phyloP scores from a whole-genome alignment of 92 coral and sea anemone species.

The Porites rus region DNA sequence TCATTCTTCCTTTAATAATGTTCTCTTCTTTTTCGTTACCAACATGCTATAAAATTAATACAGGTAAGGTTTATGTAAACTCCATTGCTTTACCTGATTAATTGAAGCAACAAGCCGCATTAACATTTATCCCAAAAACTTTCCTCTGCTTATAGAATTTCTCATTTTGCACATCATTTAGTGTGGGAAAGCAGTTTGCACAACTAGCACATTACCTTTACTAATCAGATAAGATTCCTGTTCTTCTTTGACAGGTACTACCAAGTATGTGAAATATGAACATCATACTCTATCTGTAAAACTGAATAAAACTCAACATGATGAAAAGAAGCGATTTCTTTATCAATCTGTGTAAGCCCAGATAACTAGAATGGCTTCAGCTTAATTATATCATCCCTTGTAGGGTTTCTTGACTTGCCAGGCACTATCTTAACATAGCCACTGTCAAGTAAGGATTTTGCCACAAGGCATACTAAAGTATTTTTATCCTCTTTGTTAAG shows the following conservation, averaged over 20 bases:
- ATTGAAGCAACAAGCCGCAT: constrained; percentile 21
- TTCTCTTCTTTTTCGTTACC: constrained; percentile 22
- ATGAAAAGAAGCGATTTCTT: constrained; percentile 17
- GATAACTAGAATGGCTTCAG: constrained; percentile 8
- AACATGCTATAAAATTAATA: constrained; percentile 16
- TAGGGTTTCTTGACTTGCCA: constrained; percentile 14
- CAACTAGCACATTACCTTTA: constrained; percentile 19
- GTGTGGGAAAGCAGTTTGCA: not conserved
- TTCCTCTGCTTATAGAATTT: not conserved
- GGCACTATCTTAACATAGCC: constrained; percentile 19
- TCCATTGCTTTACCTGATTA: constrained; percentile 22
- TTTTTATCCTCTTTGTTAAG: constrained; percentile 12
- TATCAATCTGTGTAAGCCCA: constrained; percentile 7
- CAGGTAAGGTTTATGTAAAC: constrained; percentile 9
- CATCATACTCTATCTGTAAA: constrained; percentile 11
- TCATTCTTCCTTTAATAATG: constrained; percentile 16
- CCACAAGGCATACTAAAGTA: constrained; percentile 7
- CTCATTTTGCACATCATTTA: not conserved
- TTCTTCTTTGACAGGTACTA: constrained; percentile 21
- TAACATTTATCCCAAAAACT: not conserved
- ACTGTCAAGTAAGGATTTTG: constrained; percentile 3
- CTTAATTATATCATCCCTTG: constrained; percentile 10
- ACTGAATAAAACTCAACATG: constrained; percentile 22
- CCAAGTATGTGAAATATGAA: constrained; percentile 11
- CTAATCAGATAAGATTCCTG: constrained; percentile 15